A percentile compares a stretch with the other conserved stretches of the same genome.
Conservation (phyloP, 2,113 vertebrate species). For the Sprattus sprattus region DNA sequence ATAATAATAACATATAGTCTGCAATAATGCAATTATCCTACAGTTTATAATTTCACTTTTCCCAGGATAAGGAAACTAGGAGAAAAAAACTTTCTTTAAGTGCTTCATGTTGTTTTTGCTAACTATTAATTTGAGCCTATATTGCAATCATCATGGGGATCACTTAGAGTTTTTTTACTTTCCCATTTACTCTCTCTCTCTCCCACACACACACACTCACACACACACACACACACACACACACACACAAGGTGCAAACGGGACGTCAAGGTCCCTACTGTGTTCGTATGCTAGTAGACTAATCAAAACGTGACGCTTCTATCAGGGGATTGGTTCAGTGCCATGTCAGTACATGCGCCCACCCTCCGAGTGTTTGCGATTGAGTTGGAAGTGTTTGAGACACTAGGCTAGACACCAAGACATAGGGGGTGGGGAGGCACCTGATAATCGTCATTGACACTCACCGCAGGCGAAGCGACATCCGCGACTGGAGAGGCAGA, state of each 20-base stretch:
- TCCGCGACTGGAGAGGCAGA: slow-evolving; percentile 52
- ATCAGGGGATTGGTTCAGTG: slow-evolving; percentile 84
- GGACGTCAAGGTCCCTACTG: slow-evolving; percentile 63
- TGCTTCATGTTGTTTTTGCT: background rate
- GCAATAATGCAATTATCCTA: no score
- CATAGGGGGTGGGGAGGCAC: slow-evolving; percentile 46
- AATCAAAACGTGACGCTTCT: slow-evolving; percentile 52
- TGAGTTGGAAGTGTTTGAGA: slow-evolving; percentile 53
- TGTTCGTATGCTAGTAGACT: slow-evolving; percentile 58
- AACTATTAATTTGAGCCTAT: background rate
- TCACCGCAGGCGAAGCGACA: slow-evolving; percentile 40
- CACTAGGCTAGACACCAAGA: slow-evolving; percentile 63
- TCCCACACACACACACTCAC: background rate
- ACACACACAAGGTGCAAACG: slow-evolving; percentile 43
- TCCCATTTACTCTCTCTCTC: background rate
- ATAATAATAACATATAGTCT: background rate
- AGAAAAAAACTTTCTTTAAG: background rate
- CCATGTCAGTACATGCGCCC: slow-evolving; percentile 81
- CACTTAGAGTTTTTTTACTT: background rate
- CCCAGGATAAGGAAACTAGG: no score
- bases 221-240: slow-evolving; percentile 23
- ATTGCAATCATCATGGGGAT: background rate
- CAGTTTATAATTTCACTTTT: no score
- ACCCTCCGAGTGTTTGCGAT: slow-evolving; percentile 52
- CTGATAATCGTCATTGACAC: slow-evolving; percentile 42